phyloP scores from a whole-genome alignment of 1,140 invertebrate genomes.

The Nephila pilipes region DNA sequence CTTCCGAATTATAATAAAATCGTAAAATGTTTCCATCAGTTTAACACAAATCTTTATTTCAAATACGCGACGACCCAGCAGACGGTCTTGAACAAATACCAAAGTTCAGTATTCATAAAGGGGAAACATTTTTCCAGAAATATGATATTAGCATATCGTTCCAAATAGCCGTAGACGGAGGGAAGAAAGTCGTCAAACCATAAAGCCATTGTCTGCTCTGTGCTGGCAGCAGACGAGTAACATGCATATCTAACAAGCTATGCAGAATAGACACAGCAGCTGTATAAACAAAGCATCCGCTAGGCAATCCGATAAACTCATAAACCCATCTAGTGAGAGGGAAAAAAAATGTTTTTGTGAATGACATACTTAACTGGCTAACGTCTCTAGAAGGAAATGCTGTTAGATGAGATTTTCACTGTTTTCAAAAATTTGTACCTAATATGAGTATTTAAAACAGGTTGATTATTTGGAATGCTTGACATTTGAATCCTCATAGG shows the following conservation, averaged over 20 bases:
- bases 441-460: too few relatives aligned
- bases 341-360: not conserved
- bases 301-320: not conserved
- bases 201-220: not conserved
- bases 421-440: not conserved
- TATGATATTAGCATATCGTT: not conserved
- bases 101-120: not conserved
- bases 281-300: not conserved
- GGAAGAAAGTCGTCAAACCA: not conserved
- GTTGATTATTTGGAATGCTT: too few relatives aligned
- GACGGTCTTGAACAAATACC: not conserved
- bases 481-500: too few relatives aligned
- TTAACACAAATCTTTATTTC: not conserved
- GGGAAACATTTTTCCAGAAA: not conserved
- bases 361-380: not conserved
- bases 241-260: not conserved
- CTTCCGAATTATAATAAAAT: too few relatives aligned
- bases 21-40: not conserved
- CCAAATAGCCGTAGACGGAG: not conserved
- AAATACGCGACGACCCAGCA: not conserved
- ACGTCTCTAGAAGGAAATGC: not conserved
- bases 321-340: not conserved
- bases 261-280: not conserved
- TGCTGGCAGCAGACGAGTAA: not conserved
- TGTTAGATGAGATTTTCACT: not conserved